Conservation (phyloP, 2,888 invertebrate genomes). For the Melanotus villosus region DNA sequence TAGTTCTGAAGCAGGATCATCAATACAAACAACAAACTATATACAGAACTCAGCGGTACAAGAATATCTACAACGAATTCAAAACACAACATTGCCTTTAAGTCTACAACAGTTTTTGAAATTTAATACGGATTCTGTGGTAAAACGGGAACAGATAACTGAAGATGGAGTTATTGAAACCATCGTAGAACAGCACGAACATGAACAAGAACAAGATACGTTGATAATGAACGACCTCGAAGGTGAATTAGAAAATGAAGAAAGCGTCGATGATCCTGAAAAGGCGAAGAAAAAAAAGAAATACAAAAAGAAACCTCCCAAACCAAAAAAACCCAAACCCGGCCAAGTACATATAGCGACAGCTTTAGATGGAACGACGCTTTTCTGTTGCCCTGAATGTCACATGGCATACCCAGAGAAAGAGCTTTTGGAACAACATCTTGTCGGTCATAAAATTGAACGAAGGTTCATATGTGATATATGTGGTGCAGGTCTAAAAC, state of each 20-base stretch:
- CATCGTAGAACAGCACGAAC: conserved; percentile 66
- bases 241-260: conserved; percentile 64
- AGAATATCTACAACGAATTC: conserved; percentile 70
- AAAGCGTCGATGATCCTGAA: conserved; percentile 61
- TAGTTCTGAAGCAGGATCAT: conserved; percentile 54
- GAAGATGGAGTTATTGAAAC: conserved; percentile 70
- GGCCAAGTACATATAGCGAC: conserved; percentile 84
- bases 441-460: conserved; percentile 85
- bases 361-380: conserved; percentile 80
- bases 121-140: conserved; percentile 72
- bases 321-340: conserved; percentile 84
- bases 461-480: conserved; percentile 84
- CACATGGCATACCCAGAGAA: conserved; percentile 87
- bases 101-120: conserved; percentile 76
- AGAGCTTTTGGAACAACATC: conserved; percentile 82
- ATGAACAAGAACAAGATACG: conserved; percentile 60
- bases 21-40: conserved; percentile 70
- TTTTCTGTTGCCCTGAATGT: conserved; percentile 87
- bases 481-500: conserved; percentile 83
- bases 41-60: conserved; percentile 71
- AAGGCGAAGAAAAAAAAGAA: conserved; percentile 78
- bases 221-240: conserved; percentile 64
- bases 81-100: conserved; percentile 69
- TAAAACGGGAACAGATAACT: conserved; percentile 70
- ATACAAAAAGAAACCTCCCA: conserved; percentile 85